Evolutionary conservation across 2,888 invertebrate genomes (phyloP).

Genomic region (Congeria kusceri): DNA sequence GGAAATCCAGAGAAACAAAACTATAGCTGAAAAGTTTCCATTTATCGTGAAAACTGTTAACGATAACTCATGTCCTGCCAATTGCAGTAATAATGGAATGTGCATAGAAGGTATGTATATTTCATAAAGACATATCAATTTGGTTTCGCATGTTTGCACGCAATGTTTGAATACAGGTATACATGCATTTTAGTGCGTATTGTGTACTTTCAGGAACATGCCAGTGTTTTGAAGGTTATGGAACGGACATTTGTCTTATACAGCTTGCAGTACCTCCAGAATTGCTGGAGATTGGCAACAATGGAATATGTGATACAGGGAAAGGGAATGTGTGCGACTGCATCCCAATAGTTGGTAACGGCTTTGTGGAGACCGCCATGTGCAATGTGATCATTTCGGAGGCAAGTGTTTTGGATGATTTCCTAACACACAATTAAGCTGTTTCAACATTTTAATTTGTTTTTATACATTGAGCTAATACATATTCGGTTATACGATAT

Average conservation of each 20-base stretch:
- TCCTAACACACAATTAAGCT: no score
- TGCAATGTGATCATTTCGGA: constrained; percentile 21
- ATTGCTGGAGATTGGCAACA: constrained; percentile 19
- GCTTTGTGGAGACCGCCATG: constrained; percentile 23
- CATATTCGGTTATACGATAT: no score
- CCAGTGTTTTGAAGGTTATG: constrained; percentile 20
- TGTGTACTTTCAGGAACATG: constrained; percentile 25
- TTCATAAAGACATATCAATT: no score
- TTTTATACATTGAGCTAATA: no score
- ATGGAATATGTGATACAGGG: constrained; percentile 27
- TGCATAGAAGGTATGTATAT: constrained; percentile 13
- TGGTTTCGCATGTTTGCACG: no score
- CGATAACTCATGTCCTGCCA: constrained; percentile 22
- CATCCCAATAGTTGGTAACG: constrained; percentile 30
- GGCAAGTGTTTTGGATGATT: no score
- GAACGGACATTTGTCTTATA: constrained; percentile 28
- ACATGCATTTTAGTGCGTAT: no score
- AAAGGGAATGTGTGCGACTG: constrained; percentile 20
- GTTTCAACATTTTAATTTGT: no score
- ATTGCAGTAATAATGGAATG: constrained; percentile 34
- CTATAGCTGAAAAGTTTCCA: constrained; percentile 23
- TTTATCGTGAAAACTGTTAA: background rate
- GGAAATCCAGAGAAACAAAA: constrained; percentile 17
- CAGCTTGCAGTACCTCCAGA: constrained; percentile 5
- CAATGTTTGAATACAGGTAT: no score